Base-by-base conservation (phyloP, 2,888 invertebrate genomes). In the Xestia c-nigrum region DNA sequence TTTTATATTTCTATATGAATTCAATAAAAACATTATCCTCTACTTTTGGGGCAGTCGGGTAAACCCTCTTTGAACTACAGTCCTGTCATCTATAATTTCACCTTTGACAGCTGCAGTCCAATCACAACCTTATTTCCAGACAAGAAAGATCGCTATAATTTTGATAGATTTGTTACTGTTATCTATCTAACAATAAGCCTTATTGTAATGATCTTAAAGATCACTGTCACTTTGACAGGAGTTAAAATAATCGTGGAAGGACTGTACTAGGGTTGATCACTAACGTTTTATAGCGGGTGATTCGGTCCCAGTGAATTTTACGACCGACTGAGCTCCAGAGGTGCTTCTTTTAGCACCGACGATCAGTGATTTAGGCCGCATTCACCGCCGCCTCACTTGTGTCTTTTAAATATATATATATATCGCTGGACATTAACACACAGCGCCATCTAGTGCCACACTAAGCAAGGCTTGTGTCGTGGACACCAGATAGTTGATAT, bases 1-100 rank as follows among this genome's bases (percentile, higher is more conserved):
- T 74, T 80, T 74, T 65, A 80, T 74, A 80, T 79, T 69, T 80
- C 74, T 68, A 65, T 80, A 74, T 65, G 80, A 80, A 80, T 69
- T 80, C 79, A 80, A 80, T 80, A 80, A 74, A 78, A 80, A 65
- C 65, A 79, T 66, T 66, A 66, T 52, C 50, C 52, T 64, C 46
- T 66, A 57, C 78, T 65, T 6, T 46, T 14, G 10, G 59, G 21
- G 50, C 10, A 46, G 52, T 79, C 5, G 72, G 72, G 59, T 31
- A 66, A 61, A 80, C 46, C 57, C n/a, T 80, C 59, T 14, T 40
- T 9, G 57, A 61, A 63, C 69, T 55, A 79, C 43, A 43, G 43
- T 43, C 43, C 16, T 64, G 12, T 16, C n/a, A 64, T 43, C 31
- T n/a, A 9, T 9, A 16, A 43, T 43, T 14, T 64, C 4, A n/a